These are phyloP conservation scores for Lamprologus tigripictilis DNA, from an alignment of 2,113 vertebrate species.

Conservation along the genomic window DNA sequence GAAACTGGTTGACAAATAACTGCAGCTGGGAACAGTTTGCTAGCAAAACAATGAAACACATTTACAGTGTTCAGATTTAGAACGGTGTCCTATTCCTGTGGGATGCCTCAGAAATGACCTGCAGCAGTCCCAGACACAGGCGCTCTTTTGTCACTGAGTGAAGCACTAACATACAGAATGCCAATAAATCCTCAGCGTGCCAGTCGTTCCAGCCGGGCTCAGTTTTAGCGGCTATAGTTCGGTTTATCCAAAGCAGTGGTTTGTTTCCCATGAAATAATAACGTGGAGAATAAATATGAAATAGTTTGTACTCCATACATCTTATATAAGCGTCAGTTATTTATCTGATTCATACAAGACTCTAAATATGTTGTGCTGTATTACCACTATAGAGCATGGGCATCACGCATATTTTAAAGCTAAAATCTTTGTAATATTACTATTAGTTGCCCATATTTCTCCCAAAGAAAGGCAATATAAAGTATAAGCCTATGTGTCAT, in stretches of 20 bases:
- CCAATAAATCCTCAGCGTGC: neutral
- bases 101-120: neutral
- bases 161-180: neutral
- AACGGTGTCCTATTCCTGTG: neutral
- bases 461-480: neutral
- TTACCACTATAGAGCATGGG: neutral
- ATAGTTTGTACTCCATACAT: neutral
- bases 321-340: neutral
- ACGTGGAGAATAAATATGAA: neutral
- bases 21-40: neutral
- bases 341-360: neutral
- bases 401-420: neutral
- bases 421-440: neutral
- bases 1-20: neutral
- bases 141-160: neutral
- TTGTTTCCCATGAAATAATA: neutral
- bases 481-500: neutral
- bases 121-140: neutral
- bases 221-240: neutral
- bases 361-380: neutral
- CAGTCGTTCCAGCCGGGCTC: neutral
- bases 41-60: neutral
- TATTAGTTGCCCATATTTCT: neutral
- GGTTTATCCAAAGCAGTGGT: neutral
- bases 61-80: neutral